Percentiles rank a stretch among this genome's conserved stretches.
These are phyloP conservation scores for Alcedo atthis DNA, from an alignment of 2,797 vertebrate species.

Conservation along the genomic window DNA sequence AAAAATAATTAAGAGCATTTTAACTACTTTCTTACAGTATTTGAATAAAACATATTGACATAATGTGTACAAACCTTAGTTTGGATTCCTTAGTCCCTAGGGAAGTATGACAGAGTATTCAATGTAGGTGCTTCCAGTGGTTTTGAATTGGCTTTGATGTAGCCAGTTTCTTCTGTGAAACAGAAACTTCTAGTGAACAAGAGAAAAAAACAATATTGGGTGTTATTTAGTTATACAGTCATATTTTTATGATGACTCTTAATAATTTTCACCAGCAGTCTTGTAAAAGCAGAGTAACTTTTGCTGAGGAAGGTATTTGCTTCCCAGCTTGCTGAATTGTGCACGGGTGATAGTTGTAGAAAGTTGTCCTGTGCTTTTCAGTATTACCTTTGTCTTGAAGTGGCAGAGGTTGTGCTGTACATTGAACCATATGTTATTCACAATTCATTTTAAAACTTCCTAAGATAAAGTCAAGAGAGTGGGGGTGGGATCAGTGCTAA, in stretches of 20 bases:
- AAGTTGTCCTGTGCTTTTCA: neutral
- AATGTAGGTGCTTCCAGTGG: neutral
- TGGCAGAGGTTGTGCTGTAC: neutral
- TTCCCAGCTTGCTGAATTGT: neutral
- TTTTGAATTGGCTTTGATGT: neutral
- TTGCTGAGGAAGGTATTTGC: neutral
- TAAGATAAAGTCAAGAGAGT: neutral
- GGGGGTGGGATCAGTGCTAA: neutral
- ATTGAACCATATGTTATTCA: neutral
- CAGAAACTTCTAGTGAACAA: too few species aligned
- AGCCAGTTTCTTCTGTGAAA: neutral
- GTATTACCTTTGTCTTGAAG: neutral
- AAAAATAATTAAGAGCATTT: neutral
- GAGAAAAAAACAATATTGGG: neutral
- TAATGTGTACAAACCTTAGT: neutral
- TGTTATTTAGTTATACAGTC: neutral
- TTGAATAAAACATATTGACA: neutral
- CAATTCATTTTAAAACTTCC: neutral
- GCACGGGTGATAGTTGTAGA: neutral
- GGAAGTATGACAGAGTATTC: neutral
- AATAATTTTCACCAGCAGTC: neutral
- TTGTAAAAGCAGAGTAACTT: neutral
- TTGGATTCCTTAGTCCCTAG: neutral
- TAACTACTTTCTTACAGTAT: neutral
- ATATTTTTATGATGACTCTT: neutral